These are phyloP conservation scores for Myxocyprinus asiaticus DNA, from an alignment of 2,113 vertebrate species.

Conservation along the genomic window DNA sequence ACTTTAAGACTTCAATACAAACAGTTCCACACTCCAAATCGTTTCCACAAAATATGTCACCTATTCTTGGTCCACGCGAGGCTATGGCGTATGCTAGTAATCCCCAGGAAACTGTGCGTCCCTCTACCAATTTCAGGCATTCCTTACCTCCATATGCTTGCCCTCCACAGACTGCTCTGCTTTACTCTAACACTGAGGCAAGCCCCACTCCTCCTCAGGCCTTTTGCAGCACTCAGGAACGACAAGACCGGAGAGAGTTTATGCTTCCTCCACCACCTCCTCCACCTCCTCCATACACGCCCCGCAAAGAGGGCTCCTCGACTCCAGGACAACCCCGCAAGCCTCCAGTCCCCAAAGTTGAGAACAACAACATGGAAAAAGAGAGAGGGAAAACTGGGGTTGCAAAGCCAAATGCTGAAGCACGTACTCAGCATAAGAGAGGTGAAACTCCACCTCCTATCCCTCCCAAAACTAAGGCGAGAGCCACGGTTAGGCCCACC, in stretches of 20 bases:
- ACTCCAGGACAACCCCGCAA: slow-evolving; percentile 56
- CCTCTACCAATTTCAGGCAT: slow-evolving; percentile 56
- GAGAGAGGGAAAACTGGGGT: slow-evolving; percentile 61
- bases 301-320: slow-evolving; percentile 69
- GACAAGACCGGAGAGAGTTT: slow-evolving; percentile 59
- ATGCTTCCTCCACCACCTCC: slow-evolving; percentile 73
- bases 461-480: slow-evolving; percentile 59
- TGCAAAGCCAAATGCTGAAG: slow-evolving; percentile 50
- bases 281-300: slow-evolving; percentile 73
- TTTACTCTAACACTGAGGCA: slow-evolving; percentile 69
- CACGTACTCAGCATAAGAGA: slow-evolving; percentile 33
- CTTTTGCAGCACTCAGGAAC: slow-evolving; percentile 69
- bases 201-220: slow-evolving; percentile 73
- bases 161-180: slow-evolving; percentile 64
- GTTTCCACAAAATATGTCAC: slow-evolving; percentile 38
- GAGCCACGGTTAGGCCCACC: slow-evolving; percentile 71
- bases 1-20: slow-evolving; percentile 64
- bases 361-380: slow-evolving; percentile 58
- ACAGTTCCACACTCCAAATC: slow-evolving; percentile 63
- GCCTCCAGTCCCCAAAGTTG: slow-evolving; percentile 65
- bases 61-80: slow-evolving; percentile 21
- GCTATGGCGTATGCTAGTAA: slow-evolving; percentile 21
- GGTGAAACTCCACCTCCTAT: slow-evolving; percentile 49
- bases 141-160: slow-evolving; percentile 70
- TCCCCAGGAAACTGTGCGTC: slow-evolving; percentile 49